Evolutionary conservation across 2,113 vertebrate genomes (phyloP), one percentile per base, ranked within the genome.

Genomic region (Opisthocomus hoazin): DNA sequence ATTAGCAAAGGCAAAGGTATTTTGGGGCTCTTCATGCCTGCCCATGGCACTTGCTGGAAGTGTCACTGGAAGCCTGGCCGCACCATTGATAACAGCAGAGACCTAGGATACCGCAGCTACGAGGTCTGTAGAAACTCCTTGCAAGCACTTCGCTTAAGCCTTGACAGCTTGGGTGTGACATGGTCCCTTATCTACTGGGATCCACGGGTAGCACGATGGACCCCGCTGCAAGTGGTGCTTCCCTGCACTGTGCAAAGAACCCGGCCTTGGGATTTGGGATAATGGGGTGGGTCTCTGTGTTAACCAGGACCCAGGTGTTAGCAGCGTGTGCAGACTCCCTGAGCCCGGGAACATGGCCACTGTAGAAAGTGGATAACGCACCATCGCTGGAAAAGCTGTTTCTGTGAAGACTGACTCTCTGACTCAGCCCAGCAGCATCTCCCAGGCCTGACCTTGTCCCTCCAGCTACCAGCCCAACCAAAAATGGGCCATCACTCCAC

Each of bases 281-380:
- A 26, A 32, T 3, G 22, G 21, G 13, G 70, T 19, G 24, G 24
- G 26, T 54, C 41, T 37, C 41, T 84, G 58, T 32, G 65, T 36
- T 27, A 37, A 70, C 41, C 61, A 41, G 65, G 20, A 39, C 29
- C 34, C 0, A 0, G 1, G 27, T 11, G 23, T 27, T 27, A 34
- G 50, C 48, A 57, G 8, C 2, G 0, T 4, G 5, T 54, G 63
- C 58, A 53, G 46, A 10, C 16, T 69, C 27, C 54, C 77, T 1
- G 2, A 80, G 64, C 68, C 41, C 64, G 57, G 53, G 61, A 64
- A 34, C 10, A 4, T 0, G 21, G 45, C 45, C 57, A 71, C 64
- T 32, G 6, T 7, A 30, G 8, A 10, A 46, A 69, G 10, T 56
- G 36, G 22, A 30, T 26, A 63, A 75, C 2, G 16, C 24, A 21